Conservation (phyloP, 92 coral and sea anemone genomes). For the Anthopleura xanthogrammica region DNA sequence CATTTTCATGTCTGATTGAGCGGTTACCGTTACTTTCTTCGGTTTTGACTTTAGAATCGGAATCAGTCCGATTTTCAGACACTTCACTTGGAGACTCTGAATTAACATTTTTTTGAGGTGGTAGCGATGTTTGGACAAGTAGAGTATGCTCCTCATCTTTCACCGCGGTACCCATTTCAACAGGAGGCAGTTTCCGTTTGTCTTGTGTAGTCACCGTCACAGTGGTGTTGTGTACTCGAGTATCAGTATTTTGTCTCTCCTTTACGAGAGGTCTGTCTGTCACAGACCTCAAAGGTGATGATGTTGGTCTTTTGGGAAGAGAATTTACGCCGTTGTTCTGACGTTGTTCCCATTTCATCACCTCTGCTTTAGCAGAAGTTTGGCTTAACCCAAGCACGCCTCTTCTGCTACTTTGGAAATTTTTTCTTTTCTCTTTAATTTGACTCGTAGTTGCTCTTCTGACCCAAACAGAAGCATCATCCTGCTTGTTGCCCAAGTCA, state of each 20-base stretch:
- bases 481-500: background rate
- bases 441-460: slow-evolving; percentile 1
- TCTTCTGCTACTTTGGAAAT: background rate
- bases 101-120: background rate
- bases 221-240: background rate
- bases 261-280: background rate
- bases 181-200: background rate
- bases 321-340: background rate
- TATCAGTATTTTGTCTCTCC: background rate
- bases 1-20: background rate
- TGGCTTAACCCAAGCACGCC: background rate
- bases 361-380: slow-evolving; percentile 20
- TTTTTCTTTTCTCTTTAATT: slow-evolving; percentile 1
- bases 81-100: background rate
- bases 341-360: slow-evolving; percentile 27
- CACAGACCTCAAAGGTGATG: slow-evolving; percentile 4
- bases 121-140: background rate
- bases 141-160: slow-evolving; percentile 23
- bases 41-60: background rate
- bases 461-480: slow-evolving; percentile 15
- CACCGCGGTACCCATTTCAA: background rate
- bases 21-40: background rate
- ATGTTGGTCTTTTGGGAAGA: background rate
- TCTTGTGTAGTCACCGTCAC: background rate
- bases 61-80: background rate